Percentiles rank a stretch among this genome's conserved stretches.
Evolutionary conservation across 2,113 vertebrate species (phyloP).

Genomic region (Macaca nemestrina): DNA sequence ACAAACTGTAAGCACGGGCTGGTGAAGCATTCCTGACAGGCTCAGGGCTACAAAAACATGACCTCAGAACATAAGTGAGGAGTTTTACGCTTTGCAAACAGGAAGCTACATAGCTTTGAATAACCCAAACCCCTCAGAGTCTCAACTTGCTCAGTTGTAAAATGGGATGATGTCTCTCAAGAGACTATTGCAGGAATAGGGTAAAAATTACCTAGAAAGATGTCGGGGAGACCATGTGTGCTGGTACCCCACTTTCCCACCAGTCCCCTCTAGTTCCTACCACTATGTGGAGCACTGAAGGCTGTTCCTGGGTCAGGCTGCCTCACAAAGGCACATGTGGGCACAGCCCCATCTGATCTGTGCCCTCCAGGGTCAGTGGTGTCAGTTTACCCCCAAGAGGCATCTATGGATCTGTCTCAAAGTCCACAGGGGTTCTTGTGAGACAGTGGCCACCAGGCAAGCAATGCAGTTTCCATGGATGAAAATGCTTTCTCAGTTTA

Average conservation of each 20-base stretch:
- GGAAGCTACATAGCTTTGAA: not conserved
- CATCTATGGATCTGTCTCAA: not conserved
- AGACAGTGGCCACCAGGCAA: not conserved
- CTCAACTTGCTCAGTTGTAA: not conserved
- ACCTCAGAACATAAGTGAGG: not conserved
- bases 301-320: not conserved
- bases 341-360: no score
- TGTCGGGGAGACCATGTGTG: not conserved
- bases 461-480: not conserved
- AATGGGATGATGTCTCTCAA: not conserved
- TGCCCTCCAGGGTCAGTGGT: not conserved
- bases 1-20: not conserved
- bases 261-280: not conserved
- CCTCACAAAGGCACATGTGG: not conserved
- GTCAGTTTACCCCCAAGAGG: not conserved
- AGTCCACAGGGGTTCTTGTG: not conserved
- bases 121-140: not conserved
- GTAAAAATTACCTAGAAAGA: not conserved
- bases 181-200: not conserved
- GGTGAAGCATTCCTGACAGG: not conserved
- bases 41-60: not conserved
- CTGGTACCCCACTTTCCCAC: not conserved
- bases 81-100: not conserved
- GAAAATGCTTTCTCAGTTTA: not conserved
- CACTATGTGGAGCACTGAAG: not conserved